Conservation (phyloP, 2,888 invertebrate species). For the Eremobia ochroleuca region DNA sequence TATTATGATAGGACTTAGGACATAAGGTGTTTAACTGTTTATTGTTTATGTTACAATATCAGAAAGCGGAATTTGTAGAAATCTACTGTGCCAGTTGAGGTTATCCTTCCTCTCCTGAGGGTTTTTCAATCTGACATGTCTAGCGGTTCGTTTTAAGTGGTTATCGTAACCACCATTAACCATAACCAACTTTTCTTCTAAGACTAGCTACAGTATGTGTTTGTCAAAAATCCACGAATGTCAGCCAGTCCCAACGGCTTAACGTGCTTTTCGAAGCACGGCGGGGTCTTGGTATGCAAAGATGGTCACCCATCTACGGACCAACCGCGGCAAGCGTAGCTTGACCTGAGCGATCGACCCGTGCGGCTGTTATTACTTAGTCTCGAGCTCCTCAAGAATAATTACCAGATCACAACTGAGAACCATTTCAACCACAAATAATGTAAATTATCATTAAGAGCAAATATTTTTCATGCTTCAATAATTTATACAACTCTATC, state of each 20-base stretch:
- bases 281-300: too few relatives aligned
- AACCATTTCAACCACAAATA: background rate
- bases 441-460: background rate
- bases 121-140: too few relatives aligned
- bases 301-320: too few relatives aligned
- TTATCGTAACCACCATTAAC: too few relatives aligned
- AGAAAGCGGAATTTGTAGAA: background rate
- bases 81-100: background rate
- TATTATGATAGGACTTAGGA: conserved; percentile 28
- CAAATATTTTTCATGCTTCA: background rate
- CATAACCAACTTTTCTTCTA: too few relatives aligned
- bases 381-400: too few relatives aligned
- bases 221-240: background rate
- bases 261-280: background rate
- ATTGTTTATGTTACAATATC: background rate
- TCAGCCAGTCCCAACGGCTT: background rate
- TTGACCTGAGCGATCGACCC: too few relatives aligned
- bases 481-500: conserved; percentile 21
- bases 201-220: too few relatives aligned
- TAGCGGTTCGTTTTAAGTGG: background rate
- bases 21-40: background rate
- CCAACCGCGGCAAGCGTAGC: too few relatives aligned
- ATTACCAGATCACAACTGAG: too few relatives aligned
- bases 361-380: too few relatives aligned
- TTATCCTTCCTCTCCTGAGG: too few relatives aligned